A percentile compares a stretch with the other conserved stretches of the same genome.
phyloP scores from a whole-genome alignment of 2,797 vertebrate species.

The Silurus lanzhouensis region DNA sequence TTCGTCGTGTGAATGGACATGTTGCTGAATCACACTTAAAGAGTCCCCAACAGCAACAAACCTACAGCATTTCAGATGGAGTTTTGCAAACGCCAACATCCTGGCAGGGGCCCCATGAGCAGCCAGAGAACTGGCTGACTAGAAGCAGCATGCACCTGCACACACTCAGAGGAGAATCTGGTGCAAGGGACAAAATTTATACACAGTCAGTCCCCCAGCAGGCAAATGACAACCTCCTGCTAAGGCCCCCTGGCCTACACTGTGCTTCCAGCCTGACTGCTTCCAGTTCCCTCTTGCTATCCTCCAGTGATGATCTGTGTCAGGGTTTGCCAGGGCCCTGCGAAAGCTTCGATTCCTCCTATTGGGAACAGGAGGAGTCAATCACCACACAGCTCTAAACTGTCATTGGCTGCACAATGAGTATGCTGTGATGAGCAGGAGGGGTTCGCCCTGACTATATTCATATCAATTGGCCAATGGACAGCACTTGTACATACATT shows the following conservation, averaged over 20 bases:
- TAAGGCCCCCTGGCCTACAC: conserved; percentile 77
- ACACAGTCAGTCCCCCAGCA: conserved; percentile 58
- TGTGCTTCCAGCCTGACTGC: conserved; percentile 82
- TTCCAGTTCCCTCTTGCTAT: conserved; percentile 83
- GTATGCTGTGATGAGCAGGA: neutral
- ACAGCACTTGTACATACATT: conserved; percentile 27
- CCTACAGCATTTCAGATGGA: conserved; percentile 83
- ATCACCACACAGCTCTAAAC: conserved; percentile 79
- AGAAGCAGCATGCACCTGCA: conserved; percentile 82
- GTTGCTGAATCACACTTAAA: conserved; percentile 75
- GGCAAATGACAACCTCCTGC: conserved; percentile 72
- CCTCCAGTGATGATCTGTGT: conserved; percentile 83
- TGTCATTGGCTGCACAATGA: neutral
- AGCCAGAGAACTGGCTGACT: conserved; percentile 74
- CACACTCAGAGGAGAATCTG: conserved; percentile 73
- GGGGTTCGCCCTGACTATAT: neutral
- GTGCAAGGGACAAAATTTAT: conserved; percentile 45
- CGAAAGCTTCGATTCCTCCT: conserved; percentile 78
- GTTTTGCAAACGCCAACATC: conserved; percentile 78
- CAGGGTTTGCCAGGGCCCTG: conserved; percentile 82
- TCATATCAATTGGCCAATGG: conserved; percentile 19
- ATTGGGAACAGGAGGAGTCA: conserved; percentile 85
- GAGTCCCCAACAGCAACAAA: conserved; percentile 68
- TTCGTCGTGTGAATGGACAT: conserved; percentile 84
- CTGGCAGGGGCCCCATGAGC: conserved; percentile 79